Percentiles rank a stretch among this genome's conserved stretches.
Evolutionary conservation across 1,140 invertebrate genomes (phyloP).

Genomic region (Mesaphorura yosii): DNA sequence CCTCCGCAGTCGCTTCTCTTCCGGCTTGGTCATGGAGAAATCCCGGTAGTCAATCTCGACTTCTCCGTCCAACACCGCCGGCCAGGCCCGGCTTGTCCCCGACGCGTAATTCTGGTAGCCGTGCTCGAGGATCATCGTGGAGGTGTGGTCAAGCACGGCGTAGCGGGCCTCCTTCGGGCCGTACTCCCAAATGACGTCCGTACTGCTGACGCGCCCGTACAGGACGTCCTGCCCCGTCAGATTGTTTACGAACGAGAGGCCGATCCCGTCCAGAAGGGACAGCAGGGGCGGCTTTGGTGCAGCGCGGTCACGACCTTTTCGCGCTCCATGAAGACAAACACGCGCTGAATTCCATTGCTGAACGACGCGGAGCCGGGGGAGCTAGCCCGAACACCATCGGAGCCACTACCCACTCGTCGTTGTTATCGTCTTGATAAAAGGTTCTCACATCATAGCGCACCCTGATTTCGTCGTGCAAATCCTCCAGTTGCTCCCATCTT

Average conservation of each 20-base stretch:
- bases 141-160: neutral
- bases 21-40: neutral
- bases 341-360: neutral
- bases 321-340: neutral
- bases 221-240: constrained; percentile 1
- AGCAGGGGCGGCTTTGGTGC: neutral
- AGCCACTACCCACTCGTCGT: no score
- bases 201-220: neutral
- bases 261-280: neutral
- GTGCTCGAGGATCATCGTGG: neutral
- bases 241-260: neutral
- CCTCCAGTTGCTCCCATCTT: no score
- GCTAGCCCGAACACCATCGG: no score
- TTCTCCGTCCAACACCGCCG: neutral
- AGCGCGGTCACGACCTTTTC: neutral
- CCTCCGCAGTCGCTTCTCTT: neutral
- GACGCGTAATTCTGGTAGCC: neutral
- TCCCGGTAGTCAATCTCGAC: neutral
- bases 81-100: neutral
- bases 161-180: neutral
- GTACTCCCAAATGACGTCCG: neutral
- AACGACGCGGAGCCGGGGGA: no score
- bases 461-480: no score
- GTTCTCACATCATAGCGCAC: no score
- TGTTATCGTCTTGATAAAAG: no score